These are phyloP conservation scores for Prionace glauca DNA, from an alignment of 2,797 vertebrate genomes.

Conservation along the genomic window DNA sequence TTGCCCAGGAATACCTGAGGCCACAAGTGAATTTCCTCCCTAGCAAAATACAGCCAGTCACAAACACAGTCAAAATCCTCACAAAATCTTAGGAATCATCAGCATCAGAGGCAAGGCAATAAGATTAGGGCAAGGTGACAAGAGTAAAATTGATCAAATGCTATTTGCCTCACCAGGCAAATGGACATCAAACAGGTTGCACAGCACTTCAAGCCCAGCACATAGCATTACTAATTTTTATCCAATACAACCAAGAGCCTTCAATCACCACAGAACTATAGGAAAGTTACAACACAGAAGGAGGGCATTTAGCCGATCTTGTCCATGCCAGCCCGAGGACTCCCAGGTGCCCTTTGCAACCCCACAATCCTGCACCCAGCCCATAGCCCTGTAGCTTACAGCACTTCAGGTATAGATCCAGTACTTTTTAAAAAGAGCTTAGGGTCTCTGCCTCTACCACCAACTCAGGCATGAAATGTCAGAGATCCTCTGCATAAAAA, in stretches of 20 bases:
- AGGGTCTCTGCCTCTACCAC: no score
- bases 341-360: no score
- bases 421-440: no score
- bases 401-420: no score
- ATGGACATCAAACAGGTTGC: background rate
- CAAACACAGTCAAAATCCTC: background rate
- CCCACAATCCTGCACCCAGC: no score
- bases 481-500: no score
- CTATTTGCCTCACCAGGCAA: background rate
- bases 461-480: no score
- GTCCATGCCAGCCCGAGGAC: no score
- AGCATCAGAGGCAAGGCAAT: background rate
- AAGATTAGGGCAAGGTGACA: background rate
- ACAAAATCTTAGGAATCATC: background rate
- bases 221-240: background rate
- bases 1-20: background rate
- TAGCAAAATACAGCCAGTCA: background rate
- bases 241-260: background rate
- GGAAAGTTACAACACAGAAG: no score
- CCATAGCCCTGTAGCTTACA: no score
- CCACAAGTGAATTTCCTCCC: background rate
- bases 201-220: background rate
- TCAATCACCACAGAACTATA: background rate
- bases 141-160: background rate
- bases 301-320: no score